Evolutionary conservation across 2,888 invertebrate species (phyloP).

Genomic region (Xestia sexstrigata): DNA sequence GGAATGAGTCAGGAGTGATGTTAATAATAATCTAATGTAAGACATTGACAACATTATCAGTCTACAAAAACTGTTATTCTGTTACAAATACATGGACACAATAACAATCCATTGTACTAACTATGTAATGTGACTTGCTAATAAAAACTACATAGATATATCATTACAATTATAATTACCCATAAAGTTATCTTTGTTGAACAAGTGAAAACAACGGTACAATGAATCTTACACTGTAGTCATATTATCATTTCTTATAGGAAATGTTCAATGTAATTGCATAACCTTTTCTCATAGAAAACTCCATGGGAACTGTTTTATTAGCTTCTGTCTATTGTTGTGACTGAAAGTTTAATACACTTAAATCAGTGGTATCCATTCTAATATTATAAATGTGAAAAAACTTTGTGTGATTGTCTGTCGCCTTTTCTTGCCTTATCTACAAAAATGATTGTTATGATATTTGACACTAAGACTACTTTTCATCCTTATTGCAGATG

Average conservation of each 20-base stretch:
- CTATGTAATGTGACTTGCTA: conserved; percentile 38
- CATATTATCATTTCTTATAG: conserved; percentile 32
- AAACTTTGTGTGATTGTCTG: not conserved
- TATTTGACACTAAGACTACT: not conserved
- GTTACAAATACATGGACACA: conserved; percentile 14
- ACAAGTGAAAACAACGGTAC: conserved; percentile 53
- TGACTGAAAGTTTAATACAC: conserved; percentile 8
- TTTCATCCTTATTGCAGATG: not conserved
- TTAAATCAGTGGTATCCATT: not conserved
- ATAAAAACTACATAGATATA: conserved; percentile 32
- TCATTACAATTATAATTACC: conserved; percentile 7
- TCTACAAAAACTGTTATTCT: conserved; percentile 23
- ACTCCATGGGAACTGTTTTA: conserved; percentile 60
- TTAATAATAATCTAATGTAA: not conserved
- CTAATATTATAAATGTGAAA: not conserved
- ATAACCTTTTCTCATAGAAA: conserved; percentile 47
- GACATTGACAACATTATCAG: conserved; percentile 6
- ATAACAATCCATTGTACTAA: conserved; percentile 40
- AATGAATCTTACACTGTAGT: conserved; percentile 42
- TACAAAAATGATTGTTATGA: not conserved
- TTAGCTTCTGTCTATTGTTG: conserved; percentile 51
- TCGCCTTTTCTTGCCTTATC: not conserved
- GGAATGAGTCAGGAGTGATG: not conserved
- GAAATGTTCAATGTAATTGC: conserved; percentile 38
- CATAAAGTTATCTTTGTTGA: conserved; percentile 32